A percentile compares a stretch with the other conserved stretches of the same genome.
Conservation (phyloP, 2,888 invertebrate genomes). For the Thymelicus lineola region DNA sequence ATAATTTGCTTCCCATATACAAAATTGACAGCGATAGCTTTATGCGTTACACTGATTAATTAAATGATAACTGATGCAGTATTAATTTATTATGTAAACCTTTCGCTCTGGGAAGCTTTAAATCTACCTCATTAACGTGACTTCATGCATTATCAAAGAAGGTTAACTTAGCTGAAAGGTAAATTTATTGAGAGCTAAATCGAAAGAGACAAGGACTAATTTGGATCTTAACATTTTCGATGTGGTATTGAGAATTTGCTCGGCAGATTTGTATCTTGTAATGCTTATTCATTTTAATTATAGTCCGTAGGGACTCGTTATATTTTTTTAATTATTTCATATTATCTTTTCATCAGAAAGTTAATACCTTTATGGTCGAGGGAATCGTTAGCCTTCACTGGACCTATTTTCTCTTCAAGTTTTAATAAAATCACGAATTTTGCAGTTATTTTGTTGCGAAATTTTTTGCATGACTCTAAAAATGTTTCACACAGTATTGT, state of each 20-base stretch:
- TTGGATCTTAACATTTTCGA: slow-evolving; percentile 36
- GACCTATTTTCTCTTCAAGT: slow-evolving; percentile 30
- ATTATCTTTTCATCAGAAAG: slow-evolving; percentile 37
- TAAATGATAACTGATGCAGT: slow-evolving; percentile 64
- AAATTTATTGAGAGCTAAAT: slow-evolving; percentile 39
- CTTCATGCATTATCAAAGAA: slow-evolving; percentile 36
- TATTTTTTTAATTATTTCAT: slow-evolving; percentile 31
- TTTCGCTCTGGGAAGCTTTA: slow-evolving; percentile 51
- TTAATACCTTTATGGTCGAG: slow-evolving; percentile 4
- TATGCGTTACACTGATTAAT: slow-evolving; percentile 66
- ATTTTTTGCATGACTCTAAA: slow-evolving; percentile 8
- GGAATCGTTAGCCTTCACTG: slow-evolving; percentile 5
- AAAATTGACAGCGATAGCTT: slow-evolving; percentile 56
- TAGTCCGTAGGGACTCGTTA: slow-evolving; percentile 2
- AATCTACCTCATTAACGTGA: slow-evolving; percentile 52
- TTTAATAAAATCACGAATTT: not conserved
- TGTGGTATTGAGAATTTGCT: slow-evolving; percentile 30
- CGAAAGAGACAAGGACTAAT: slow-evolving; percentile 38
- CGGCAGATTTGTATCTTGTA: slow-evolving; percentile 32
- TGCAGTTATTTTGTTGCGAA: not conserved
- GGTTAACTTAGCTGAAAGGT: slow-evolving; percentile 25
- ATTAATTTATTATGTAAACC: slow-evolving; percentile 61
- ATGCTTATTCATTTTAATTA: slow-evolving; percentile 36
- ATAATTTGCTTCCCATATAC: slow-evolving; percentile 64
- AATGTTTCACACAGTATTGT: too few species aligned